These are phyloP conservation scores for Corythornis madagascariensis DNA, from an alignment of 2,113 vertebrate species.

Conservation along the genomic window DNA sequence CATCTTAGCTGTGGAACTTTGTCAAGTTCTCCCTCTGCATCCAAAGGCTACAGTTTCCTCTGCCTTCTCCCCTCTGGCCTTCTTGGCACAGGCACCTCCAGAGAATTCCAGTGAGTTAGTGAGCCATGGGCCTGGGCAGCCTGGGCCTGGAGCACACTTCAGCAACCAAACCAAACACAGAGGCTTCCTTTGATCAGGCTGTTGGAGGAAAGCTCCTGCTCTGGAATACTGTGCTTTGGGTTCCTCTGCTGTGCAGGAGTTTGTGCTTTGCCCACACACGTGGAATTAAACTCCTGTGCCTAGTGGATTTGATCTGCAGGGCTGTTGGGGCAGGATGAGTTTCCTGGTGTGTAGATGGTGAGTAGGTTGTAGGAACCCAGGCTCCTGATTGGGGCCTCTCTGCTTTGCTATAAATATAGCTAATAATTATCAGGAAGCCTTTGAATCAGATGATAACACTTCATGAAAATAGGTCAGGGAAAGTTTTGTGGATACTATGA, in stretches of 20 bases:
- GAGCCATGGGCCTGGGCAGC: slow-evolving; percentile 31
- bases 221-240: neutral
- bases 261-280: neutral
- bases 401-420: neutral
- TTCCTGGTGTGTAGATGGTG: neutral
- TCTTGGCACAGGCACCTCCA: slow-evolving; percentile 54
- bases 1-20: slow-evolving; percentile 45
- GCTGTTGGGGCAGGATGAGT: neutral
- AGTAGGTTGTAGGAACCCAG: neutral
- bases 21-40: slow-evolving; percentile 21
- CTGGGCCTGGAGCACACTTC: slow-evolving; percentile 17
- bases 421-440: slow-evolving; percentile 1
- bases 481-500: slow-evolving; percentile 19
- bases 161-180: slow-evolving; percentile 23
- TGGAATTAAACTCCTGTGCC: neutral
- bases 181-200: slow-evolving; percentile 12
- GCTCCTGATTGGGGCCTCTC: neutral
- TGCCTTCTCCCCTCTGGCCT: slow-evolving; percentile 65
- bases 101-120: slow-evolving; percentile 43
- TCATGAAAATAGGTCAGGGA: slow-evolving; percentile 32
- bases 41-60: slow-evolving; percentile 65
- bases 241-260: neutral
- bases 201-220: neutral
- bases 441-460: neutral
- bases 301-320: neutral